Conservation (phyloP, 92 coral and sea anemone species). For the Actinernus sp. region DNA sequence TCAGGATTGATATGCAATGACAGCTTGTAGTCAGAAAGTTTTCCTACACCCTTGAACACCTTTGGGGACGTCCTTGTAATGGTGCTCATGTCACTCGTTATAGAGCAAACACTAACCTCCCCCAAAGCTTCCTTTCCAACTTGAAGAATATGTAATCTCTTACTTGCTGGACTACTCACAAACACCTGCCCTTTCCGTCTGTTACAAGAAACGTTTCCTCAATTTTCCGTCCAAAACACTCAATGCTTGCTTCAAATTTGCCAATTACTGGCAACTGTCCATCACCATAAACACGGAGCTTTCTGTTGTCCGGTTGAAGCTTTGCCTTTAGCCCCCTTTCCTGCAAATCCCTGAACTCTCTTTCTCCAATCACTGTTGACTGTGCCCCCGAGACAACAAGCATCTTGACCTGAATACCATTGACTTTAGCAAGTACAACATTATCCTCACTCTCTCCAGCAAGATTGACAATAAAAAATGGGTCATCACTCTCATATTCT, state of each 20-base stretch:
- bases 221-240: constrained; percentile 5
- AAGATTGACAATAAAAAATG: no score
- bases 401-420: neutral
- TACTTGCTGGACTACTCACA: constrained; percentile 8
- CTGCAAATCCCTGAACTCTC: no score
- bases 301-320: neutral
- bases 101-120: neutral
- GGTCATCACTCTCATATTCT: no score
- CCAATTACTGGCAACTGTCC: constrained; percentile 1
- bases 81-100: neutral
- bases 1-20: constrained; percentile 4
- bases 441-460: no score
- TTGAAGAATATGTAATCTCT: constrained; percentile 6
- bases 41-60: constrained; percentile 7
- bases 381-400: neutral
- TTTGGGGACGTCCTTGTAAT: neutral
- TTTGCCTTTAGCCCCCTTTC: neutral
- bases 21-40: neutral
- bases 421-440: neutral
- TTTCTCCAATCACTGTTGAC: neutral
- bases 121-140: neutral
- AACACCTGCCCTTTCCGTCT: constrained; percentile 3
- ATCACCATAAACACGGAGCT: constrained; percentile 6
- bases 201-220: constrained; percentile 12
- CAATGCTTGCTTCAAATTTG: neutral